phyloP scores from a whole-genome alignment of 2,888 invertebrate species.

The Hartigia nigra region DNA sequence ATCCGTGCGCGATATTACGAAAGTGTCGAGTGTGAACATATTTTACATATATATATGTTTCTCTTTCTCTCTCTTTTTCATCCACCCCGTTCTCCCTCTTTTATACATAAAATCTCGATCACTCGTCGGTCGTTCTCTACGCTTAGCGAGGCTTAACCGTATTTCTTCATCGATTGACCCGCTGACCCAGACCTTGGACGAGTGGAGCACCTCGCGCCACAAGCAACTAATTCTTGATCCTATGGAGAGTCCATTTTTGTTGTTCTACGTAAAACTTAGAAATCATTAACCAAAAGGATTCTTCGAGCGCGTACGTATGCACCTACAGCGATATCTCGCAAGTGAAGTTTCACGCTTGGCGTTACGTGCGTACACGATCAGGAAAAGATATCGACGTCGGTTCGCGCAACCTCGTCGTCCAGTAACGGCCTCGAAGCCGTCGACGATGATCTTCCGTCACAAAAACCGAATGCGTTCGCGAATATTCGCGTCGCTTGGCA shows the following conservation, averaged over 20 bases:
- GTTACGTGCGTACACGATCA: not conserved
- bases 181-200: conserved; percentile 28
- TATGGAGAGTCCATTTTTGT: no score
- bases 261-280: not conserved
- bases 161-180: conserved; percentile 34
- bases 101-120: not conserved
- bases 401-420: not conserved
- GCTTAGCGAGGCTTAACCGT: conserved; percentile 21
- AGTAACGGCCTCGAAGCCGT: not conserved
- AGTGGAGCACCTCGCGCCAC: not conserved
- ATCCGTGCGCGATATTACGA: not conserved
- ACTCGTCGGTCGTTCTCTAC: conserved; percentile 6
- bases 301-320: not conserved
- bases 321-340: no score
- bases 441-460: not conserved
- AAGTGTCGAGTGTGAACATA: not conserved
- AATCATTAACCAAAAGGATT: not conserved
- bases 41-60: not conserved
- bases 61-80: conserved; percentile 15
- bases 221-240: not conserved
- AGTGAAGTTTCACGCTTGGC: not conserved
- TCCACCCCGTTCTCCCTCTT: no score
- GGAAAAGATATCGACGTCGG: not conserved
- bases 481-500: not conserved
- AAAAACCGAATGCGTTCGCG: not conserved